phyloP scores from a whole-genome alignment of 2,797 vertebrate genomes.

The Manis crassicaudata region DNA sequence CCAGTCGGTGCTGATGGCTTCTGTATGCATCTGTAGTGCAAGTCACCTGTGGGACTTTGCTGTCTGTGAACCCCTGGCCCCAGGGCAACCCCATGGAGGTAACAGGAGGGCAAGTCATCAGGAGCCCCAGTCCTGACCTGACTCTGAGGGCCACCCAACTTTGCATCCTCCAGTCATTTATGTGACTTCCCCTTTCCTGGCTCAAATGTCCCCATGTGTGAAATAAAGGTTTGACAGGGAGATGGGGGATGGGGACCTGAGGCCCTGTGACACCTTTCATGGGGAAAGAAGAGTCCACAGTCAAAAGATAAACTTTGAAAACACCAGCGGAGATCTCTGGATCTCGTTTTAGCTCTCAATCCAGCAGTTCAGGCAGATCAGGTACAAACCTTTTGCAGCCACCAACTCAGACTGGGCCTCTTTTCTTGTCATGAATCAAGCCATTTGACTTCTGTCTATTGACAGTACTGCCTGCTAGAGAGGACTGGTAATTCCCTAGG shows the following conservation, averaged over 20 bases:
- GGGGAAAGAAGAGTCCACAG: background rate
- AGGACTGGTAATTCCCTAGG: background rate
- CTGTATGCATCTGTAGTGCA: background rate
- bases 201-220: background rate
- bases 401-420: background rate
- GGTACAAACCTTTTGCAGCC: background rate
- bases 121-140: background rate
- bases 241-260: background rate
- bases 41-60: background rate
- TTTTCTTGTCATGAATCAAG: background rate
- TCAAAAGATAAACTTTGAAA: background rate
- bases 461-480: background rate
- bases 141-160: conserved; percentile 63
- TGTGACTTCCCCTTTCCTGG: background rate
- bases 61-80: background rate
- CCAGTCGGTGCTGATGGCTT: background rate
- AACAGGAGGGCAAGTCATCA: background rate
- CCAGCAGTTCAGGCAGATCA: background rate
- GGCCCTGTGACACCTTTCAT: background rate
- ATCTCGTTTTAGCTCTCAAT: background rate
- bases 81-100: background rate
- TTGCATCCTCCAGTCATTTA: background rate
- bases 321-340: background rate
- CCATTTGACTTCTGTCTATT: background rate
- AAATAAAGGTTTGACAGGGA: background rate